A percentile compares a stretch with the other conserved stretches of the same genome.
phyloP scores from a whole-genome alignment of 2,888 invertebrate genomes.

The Tipula helvola region DNA sequence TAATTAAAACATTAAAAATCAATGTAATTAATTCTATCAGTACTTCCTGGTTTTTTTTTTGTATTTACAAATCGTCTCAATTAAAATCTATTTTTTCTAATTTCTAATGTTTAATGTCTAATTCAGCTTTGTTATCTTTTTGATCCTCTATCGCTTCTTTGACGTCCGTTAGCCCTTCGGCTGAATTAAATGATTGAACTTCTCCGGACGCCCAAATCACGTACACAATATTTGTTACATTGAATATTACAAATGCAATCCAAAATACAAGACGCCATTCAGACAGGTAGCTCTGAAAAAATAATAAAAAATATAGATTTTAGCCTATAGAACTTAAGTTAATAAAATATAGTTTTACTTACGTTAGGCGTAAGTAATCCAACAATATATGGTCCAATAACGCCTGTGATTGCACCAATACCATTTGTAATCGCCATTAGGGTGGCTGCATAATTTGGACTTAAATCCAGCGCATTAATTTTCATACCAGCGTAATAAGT shows the following conservation, averaged over 20 bases:
- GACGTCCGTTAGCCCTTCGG: not conserved
- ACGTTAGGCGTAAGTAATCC: slow-evolving; percentile 52
- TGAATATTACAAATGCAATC: slow-evolving; percentile 58
- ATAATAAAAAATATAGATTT: not conserved
- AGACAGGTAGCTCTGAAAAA: slow-evolving; percentile 40
- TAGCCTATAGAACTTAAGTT: not conserved
- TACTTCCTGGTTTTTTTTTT: not conserved
- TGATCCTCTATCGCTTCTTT: not conserved
- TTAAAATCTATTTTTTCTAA: not conserved
- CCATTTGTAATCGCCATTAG: slow-evolving; percentile 59
- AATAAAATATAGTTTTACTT: slow-evolving; percentile 14
- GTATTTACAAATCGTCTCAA: not conserved
- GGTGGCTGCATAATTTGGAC: slow-evolving; percentile 52
- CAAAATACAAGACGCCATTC: slow-evolving; percentile 74
- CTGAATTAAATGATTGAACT: slow-evolving; percentile 35
- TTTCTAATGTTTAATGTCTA: not conserved
- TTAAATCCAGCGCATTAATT: slow-evolving; percentile 52
- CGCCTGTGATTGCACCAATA: slow-evolving; percentile 57
- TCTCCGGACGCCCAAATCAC: slow-evolving; percentile 60
- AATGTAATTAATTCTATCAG: not conserved
- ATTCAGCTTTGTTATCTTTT: not conserved
- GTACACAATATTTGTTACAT: slow-evolving; percentile 54
- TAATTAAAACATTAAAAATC: not conserved
- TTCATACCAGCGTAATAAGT: slow-evolving; percentile 59
- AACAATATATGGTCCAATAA: slow-evolving; percentile 54